Base-by-base conservation (phyloP, 2,797 vertebrate species). In the Phoebastria nigripes region DNA sequence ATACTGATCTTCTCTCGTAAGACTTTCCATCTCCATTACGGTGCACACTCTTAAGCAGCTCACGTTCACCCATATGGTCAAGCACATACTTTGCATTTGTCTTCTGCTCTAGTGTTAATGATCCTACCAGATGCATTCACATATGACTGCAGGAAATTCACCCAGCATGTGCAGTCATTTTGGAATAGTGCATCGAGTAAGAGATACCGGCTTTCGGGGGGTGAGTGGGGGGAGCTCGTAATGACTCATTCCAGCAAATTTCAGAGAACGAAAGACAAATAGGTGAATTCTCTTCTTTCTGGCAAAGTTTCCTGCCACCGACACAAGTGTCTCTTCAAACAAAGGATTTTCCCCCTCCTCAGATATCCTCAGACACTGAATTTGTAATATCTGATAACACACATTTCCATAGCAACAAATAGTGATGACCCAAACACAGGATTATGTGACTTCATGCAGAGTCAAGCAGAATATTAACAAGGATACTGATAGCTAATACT, bases 381-480 rank as follows among this genome's bases (percentile, higher is more conserved):
- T 92, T 97, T 88, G 58, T 63, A 89, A 87, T 91, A 97, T 95
- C 95, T 97, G 93, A 96, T 96, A 96, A 92, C 89, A 90, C 55
- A 46, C 82, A 95, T 96, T 97, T 88, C 96, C 94, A 97, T 96
- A 96, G 97, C 96, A 97, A 97, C 96, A 96, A 93, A 96, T 41
- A 95, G 62, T 56, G 92, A 86, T 96, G 96, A 93, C 94, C 94
- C 97, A 97, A 96, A 96, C 97, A 97, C 80, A 93, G 96, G 94
- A 96, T 97, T 96, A 97, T 94, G 94, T 96, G 95, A 96, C 92
- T 97, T 96, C 94, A 90, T 87, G 88, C 61, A 18, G 89, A 97
- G 94, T 97, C 49, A 11, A 96, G 84, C 76, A 93, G 94, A 96
- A 97, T 96, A 97, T 96, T 93, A 96, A 95, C 92, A 93, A 96